Evolutionary conservation across 2,888 invertebrate species (phyloP), one percentile per base, ranked within the genome.

Genomic region (Acrocera orbiculus): DNA sequence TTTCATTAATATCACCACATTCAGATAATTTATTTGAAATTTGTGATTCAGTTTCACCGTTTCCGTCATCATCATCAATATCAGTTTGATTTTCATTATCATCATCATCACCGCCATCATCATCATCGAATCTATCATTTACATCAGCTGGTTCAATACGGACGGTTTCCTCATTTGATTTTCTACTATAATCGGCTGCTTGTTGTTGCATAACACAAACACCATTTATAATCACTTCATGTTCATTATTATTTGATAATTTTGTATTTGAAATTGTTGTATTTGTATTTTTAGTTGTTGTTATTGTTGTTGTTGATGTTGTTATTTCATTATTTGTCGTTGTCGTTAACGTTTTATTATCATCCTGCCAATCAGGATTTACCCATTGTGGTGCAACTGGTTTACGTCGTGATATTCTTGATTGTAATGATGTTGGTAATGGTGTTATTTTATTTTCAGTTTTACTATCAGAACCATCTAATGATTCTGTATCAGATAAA

Each of bases 361-460:
- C 64, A 51, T 80, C 81, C 51, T 81, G 81, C 82, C 83, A 83
- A 47, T 86, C 86, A 1, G 93, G 93, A 59, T 92, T 92, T 4
- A 93, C 89, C 89, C 93, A 92, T 61, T 95, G 92, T 3, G 95
- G 93, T 34, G 92, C 90, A 2, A 89, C 90, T 2, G 92, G 89
- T 64, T 95, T 95, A 49, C 93, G 70, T 41, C 89, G 64, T 35
- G 77, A 82, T 28, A 72, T 68, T 47, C 75, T 47, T 2, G 57
- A 43, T 36, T 44, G 44, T 16, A 45, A 55, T 8, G 50, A 50
- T 15, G 52, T 43, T 47, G 64, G 59, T 37, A 45, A 43, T 7
- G 49, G 47, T 10, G 47, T 46, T 35, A 37, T 42, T 32, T 56
- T 58, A 16, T 34, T 20, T 22, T 44, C 43, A 3, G 43, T 43